Evolutionary conservation across 2,888 invertebrate genomes (phyloP), one percentile per base, ranked within the genome.

Genomic region (Liopterus haemorrhoidalis): DNA sequence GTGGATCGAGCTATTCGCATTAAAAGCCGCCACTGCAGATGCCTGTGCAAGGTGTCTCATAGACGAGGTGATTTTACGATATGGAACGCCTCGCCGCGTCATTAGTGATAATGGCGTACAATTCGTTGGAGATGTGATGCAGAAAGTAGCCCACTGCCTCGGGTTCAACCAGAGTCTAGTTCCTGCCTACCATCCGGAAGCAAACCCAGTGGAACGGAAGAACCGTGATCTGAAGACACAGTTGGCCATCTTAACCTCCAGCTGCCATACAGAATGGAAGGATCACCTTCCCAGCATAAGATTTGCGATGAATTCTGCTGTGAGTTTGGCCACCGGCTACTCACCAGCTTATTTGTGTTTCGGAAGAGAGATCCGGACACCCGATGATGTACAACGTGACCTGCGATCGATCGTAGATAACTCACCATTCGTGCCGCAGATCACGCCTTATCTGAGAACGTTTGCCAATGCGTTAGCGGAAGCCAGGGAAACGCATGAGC

Each of bases 101-200:
- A 52, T 60, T 3, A 58, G 57, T 9, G 63, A 66, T 24, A 66
- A 65, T n/a, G 64, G 64, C 0, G 39, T 54, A 0, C 63, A 63
- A 27, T 63, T 65, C 40, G 53, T 64, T 0, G 55, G 57, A 2
- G 54, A 49, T 0, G 49, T 63, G 1, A 62, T 64, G 60, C 64
- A 64, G 36, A 50, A 63, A 32, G 28, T 59, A 0, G 28, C 49
- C 43, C 3, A 35, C 11, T 50, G 48, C 15, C 12, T 58, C 0
- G 20, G 36, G 1, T 52, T 59, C 0, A 41, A 46, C 6, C 59
- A 59, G 32, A 16, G 15, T 0, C 19, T 60, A 0, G 53, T 53
- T 4, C 59, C 60, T 0, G 32, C 59, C 0, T 62, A 63, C 48
- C 61, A 64, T n/a, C 62, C 62, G 1, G 53, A 60, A 19, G 57